Evolutionary conservation across 2,797 vertebrate genomes (phyloP), one percentile per base, ranked within the genome.

Genomic region (Emydoidea blandingii): DNA sequence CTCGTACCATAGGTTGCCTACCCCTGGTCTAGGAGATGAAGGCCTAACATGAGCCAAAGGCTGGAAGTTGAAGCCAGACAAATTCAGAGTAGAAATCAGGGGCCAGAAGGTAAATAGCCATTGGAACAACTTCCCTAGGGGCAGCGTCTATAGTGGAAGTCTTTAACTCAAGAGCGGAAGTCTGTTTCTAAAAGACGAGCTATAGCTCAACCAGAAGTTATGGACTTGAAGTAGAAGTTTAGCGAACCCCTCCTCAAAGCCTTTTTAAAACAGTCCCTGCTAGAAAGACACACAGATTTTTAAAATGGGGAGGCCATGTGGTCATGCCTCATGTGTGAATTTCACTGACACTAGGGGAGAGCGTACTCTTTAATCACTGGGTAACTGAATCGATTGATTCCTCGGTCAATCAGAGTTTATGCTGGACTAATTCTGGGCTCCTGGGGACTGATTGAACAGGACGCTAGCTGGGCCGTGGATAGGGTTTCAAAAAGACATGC

Each of bases 351-450:
- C n/a, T 4, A 2, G 74, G 52, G 21, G 80, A 49, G 18, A 93
- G 88, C 52, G 6, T 27, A 49, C 31, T 62, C 19, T 74, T 90
- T 62, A 34, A 56, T 94, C 57, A 37, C 52, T 81, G 52, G 23
- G 85, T 27, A 11, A 50, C 41, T 85, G 80, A 50, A 25, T 44
- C 34, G 34, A 72, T 29, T 49, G 1, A 0, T n/a, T 34, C 34
- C 53, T n/a, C 18, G 9, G 62, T 80, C 21, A 2, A 31, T 25
- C 5, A 8, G 14, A 85, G 31, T 34, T 86, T 59, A 52, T 1
- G 14, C 27, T 59, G 4, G 3, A 50, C 53, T 79, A 52, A 53
- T 68, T 57, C 86, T 16, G 59, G 34, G 23, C 34, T 29, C 14
- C 4, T 19, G 21, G 21, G 49, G 49, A 19, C 59, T 15, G 12